Conservation (phyloP, 2,113 vertebrate genomes). For the Menidia beryllina region DNA sequence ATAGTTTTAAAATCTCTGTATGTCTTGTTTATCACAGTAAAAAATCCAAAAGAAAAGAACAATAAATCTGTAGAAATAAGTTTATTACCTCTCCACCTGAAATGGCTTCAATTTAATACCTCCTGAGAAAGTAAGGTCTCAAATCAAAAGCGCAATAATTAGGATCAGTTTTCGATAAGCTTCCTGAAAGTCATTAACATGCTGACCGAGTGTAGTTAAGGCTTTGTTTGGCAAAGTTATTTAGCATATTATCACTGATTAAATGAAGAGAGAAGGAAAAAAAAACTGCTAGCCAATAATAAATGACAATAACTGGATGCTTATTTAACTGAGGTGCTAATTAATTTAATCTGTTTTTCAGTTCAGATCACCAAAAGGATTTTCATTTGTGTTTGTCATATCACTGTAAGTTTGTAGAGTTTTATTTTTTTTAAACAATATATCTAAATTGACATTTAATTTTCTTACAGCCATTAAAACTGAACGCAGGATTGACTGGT, state of each 20-base stretch:
- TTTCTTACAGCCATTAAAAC: background rate
- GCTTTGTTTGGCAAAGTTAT: slow-evolving; percentile 17
- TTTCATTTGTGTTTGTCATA: background rate
- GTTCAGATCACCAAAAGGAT: slow-evolving; percentile 12
- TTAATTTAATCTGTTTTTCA: slow-evolving; percentile 24
- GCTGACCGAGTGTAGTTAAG: slow-evolving; percentile 25
- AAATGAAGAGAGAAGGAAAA: slow-evolving; percentile 30
- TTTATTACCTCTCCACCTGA: slow-evolving; percentile 37
- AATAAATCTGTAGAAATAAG: slow-evolving; percentile 40
- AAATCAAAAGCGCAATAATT: slow-evolving; percentile 61
- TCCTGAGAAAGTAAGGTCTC: slow-evolving; percentile 53
- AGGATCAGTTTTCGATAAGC: slow-evolving; percentile 53
- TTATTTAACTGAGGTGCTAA: slow-evolving; percentile 32
- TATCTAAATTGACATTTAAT: background rate
- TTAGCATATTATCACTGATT: too few relatives aligned
- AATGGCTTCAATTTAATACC: slow-evolving; percentile 69
- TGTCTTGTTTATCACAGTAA: slow-evolving; percentile 30
- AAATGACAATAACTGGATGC: slow-evolving; percentile 35
- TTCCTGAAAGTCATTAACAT: slow-evolving; percentile 59
- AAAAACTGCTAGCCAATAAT: slow-evolving; percentile 18
- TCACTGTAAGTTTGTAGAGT: slow-evolving; percentile 18
- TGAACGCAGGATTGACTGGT: too few relatives aligned
- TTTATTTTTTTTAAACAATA: slow-evolving; percentile 13
- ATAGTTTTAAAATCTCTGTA: slow-evolving; percentile 4
- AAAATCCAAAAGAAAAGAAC: slow-evolving; percentile 40